These are phyloP conservation scores for Chionoecetes opilio DNA, from an alignment of 1,140 invertebrate genomes.

Conservation along the genomic window DNA sequence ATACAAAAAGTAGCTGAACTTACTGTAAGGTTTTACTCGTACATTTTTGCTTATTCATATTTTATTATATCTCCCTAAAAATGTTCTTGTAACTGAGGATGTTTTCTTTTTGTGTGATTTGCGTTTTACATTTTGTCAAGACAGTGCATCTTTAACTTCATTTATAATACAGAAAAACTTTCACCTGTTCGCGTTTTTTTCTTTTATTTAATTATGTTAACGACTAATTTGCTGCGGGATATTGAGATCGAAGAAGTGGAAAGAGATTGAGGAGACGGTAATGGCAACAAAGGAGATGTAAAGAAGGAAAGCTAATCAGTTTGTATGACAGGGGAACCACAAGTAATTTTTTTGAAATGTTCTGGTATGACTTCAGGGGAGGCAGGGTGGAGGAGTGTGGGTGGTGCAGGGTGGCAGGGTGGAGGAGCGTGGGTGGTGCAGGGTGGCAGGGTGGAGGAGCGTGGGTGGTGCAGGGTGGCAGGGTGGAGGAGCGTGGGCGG, in stretches of 20 bases:
- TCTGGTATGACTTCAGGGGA: background rate
- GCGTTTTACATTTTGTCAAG: too few species aligned
- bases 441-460: background rate
- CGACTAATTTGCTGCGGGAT: background rate
- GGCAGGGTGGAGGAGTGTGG: background rate
- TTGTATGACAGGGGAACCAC: background rate
- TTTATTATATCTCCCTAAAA: too few species aligned
- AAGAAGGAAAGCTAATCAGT: background rate
- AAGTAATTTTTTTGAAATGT: slow-evolving; percentile 3
- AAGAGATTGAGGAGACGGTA: background rate
- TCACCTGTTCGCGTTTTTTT: background rate
- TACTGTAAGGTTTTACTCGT: too few species aligned
- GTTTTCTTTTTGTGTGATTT: too few species aligned
- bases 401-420: background rate
- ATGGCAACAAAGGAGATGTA: background rate
- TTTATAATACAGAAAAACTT: background rate
- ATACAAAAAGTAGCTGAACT: too few species aligned
- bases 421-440: background rate
- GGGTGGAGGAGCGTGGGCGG: background rate
- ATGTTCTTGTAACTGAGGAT: too few species aligned
- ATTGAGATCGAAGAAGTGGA: background rate
- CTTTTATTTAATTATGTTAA: background rate
- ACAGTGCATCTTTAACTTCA: background rate
- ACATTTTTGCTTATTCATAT: too few species aligned
- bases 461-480: background rate